Evolutionary conservation across 2,888 invertebrate genomes (phyloP).

Genomic region (Corbicula japonica): DNA sequence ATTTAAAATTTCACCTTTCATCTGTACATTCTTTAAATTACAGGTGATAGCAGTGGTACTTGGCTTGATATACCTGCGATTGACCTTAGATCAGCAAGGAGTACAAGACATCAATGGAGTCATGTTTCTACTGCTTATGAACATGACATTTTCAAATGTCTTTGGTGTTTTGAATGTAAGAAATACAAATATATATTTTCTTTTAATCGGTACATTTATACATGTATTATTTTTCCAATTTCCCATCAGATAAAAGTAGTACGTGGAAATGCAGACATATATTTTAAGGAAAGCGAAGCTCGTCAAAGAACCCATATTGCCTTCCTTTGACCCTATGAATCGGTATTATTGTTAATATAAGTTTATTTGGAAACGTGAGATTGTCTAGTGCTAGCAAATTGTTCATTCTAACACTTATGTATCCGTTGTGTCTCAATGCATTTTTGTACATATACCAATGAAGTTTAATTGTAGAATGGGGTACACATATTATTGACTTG

Average conservation of each 20-base stretch:
- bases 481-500: no score
- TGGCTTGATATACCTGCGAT: conserved; percentile 94
- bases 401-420: no score
- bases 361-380: no score
- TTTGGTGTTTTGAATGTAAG: conserved; percentile 97
- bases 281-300: no score
- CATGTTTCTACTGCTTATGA: conserved; percentile 79
- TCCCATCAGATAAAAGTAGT: not conserved
- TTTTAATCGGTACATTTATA: not conserved
- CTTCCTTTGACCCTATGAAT: no score
- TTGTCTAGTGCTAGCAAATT: no score
- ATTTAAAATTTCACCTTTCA: not conserved
- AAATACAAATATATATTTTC: conserved; percentile 64
- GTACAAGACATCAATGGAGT: conserved; percentile 87
- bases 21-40: conserved; percentile 63
- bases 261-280: not conserved
- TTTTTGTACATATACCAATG: no score
- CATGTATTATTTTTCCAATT: not conserved
- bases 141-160: conserved; percentile 94
- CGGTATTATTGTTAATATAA: no score
- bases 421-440: no score
- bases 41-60: conserved; percentile 95
- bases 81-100: conserved; percentile 93
- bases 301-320: no score
- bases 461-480: no score